Conservation (phyloP, 1,140 invertebrate species). For the Euura lappo region DNA sequence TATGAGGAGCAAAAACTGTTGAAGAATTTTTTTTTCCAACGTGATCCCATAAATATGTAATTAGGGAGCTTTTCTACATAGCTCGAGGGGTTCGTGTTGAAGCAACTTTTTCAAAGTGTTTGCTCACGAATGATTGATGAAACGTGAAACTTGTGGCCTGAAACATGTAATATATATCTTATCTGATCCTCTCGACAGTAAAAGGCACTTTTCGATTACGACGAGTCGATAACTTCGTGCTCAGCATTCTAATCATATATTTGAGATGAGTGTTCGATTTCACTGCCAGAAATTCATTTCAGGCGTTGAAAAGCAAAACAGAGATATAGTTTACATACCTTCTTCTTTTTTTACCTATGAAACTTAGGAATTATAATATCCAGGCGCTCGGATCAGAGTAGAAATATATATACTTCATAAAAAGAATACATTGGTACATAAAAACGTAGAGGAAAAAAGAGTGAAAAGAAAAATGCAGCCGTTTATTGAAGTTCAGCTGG, state of each 20-base stretch:
- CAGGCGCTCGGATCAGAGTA: too few relatives aligned
- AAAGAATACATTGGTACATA: too few relatives aligned
- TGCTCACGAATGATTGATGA: slow-evolving; percentile 2
- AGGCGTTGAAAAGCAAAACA: too few relatives aligned
- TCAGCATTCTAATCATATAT: not conserved
- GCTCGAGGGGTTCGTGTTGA: not conserved
- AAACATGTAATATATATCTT: slow-evolving; percentile 1
- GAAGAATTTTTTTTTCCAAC: not conserved
- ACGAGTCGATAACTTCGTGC: not conserved
- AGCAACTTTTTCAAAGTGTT: slow-evolving; percentile 1
- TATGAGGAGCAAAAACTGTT: slow-evolving; percentile 3
- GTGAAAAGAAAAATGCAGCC: not conserved
- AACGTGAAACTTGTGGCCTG: slow-evolving; percentile 6
- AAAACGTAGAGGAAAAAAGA: too few relatives aligned
- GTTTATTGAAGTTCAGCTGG: not conserved
- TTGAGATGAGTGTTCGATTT: not conserved
- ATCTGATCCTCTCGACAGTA: not conserved
- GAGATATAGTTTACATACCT: too few relatives aligned
- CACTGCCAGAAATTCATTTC: not conserved
- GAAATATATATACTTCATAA: too few relatives aligned
- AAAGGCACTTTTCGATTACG: not conserved
- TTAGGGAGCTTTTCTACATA: slow-evolving; percentile 3
- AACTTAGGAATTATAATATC: too few relatives aligned
- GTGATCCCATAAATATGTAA: slow-evolving; percentile 4
- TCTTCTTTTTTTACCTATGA: too few relatives aligned